Evolutionary conservation across 2,797 vertebrate genomes (phyloP).

Genomic region (Amniataba percoides): DNA sequence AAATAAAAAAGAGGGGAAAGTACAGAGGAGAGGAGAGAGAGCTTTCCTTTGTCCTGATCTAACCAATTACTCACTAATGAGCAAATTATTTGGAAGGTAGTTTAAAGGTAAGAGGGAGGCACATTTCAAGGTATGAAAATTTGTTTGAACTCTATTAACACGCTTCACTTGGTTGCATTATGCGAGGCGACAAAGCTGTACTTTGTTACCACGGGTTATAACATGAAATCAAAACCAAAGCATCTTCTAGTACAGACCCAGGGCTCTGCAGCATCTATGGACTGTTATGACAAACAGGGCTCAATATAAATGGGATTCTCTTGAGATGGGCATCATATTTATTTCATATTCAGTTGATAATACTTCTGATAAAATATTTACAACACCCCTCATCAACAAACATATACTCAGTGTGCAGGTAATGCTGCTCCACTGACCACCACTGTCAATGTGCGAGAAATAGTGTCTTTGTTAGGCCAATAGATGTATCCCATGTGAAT

Average conservation of each 20-base stretch:
- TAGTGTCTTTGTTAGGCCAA: conserved; percentile 7
- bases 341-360: conserved; percentile 15
- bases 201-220: conserved; percentile 23
- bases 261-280: conserved; percentile 8
- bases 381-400: neutral
- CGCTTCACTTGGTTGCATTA: neutral
- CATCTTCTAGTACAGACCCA: conserved; percentile 16
- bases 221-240: neutral
- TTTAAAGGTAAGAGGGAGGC: conserved; percentile 4
- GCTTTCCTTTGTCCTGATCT: neutral
- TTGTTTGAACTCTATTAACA: conserved; percentile 22
- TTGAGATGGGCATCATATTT: neutral
- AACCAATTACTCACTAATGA: conserved; percentile 18
- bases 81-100: conserved; percentile 3
- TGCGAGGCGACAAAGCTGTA: neutral
- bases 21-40: too few species aligned
- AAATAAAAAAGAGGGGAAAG: neutral
- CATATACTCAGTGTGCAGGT: neutral
- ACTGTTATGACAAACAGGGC: conserved; percentile 23
- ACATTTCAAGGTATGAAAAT: conserved; percentile 5
- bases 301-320: neutral
- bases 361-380: conserved; percentile 26
- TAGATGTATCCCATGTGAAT: neutral
- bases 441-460: neutral
- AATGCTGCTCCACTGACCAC: conserved; percentile 6